Base-by-base conservation (phyloP, 1,140 invertebrate genomes). In the Meteorus sp. region DNA sequence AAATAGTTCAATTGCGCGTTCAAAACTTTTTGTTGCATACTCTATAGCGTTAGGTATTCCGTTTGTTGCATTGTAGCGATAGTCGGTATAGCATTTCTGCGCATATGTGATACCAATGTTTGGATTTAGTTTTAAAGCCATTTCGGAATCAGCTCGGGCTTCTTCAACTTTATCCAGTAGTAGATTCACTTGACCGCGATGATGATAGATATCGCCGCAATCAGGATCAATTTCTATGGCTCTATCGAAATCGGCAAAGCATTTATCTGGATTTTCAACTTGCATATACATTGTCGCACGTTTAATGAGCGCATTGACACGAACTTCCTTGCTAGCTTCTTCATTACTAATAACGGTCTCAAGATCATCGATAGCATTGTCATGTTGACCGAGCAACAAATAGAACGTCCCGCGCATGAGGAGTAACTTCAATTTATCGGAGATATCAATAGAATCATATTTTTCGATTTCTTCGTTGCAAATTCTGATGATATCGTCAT, bases 281-380 rank as follows among this genome's bases (percentile, higher is more conserved):
- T 96, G 92, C 68, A 95, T 89, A 64, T 88, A 84, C 47, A 95
- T 77, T 6, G 89, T 89, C 2, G 92, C 93, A 62, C 90, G 82
- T 76, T 97, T 97, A 33, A 98, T 90, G n/a, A 96, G 78, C 7
- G 93, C 92, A 84, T 95, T 96, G 0, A 90, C 87, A 72, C 85
- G 87, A 1, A 92, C 81, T 62, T 86, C 85, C 0, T 78, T 73
- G 63, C 83, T 77, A 17, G 84, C 78, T 65, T 82, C 75, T 63
- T 82, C 78, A 63, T 83, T 84, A 58, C 85, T 82, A 66, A 87
- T 85, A 60, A 88, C 83, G 15, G 67, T 75, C 56, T 79, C 78
- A 19, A 96, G 85, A 75, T 96, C 94, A 41, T 79, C 70, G 11
- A 89, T 74, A 1, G 92, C 89, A 61, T 87, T 83, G 31, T 86